These are phyloP conservation scores for Cheilosia urbana DNA, from an alignment of 2,888 invertebrate species.

Conservation along the genomic window DNA sequence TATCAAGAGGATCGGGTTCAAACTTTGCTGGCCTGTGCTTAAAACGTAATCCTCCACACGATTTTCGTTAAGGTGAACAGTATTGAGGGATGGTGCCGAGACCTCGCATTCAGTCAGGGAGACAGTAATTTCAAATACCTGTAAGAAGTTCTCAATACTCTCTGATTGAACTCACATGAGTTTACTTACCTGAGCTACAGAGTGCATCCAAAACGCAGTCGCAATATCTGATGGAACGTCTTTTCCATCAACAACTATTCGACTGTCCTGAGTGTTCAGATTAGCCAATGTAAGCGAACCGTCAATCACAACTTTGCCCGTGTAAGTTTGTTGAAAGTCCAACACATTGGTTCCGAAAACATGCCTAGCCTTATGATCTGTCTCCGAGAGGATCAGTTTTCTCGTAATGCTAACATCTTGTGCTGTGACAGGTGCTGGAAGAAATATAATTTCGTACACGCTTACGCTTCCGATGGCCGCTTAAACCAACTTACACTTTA, in stretches of 20 bases:
- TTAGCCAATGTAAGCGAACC: slow-evolving; percentile 79
- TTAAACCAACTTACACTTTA: slow-evolving; percentile 71
- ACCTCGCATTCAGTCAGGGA: slow-evolving; percentile 78
- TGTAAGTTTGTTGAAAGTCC: slow-evolving; percentile 80
- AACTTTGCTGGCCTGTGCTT: slow-evolving; percentile 25
- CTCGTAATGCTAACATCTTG: slow-evolving; percentile 78
- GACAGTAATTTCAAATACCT: slow-evolving; percentile 48
- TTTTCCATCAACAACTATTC: slow-evolving; percentile 68
- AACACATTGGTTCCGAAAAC: slow-evolving; percentile 65
- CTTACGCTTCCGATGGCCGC: neutral
- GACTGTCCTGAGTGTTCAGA: slow-evolving; percentile 68
- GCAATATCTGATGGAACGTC: slow-evolving; percentile 75
- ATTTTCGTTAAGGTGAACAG: slow-evolving; percentile 77
- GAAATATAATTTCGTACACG: neutral
- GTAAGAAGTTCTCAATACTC: neutral
- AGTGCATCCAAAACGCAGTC: slow-evolving; percentile 77
- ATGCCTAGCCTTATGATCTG: slow-evolving; percentile 65
- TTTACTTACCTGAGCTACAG: slow-evolving; percentile 78
- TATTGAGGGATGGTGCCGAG: slow-evolving; percentile 75
- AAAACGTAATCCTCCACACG: slow-evolving; percentile 78
- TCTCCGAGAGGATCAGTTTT: slow-evolving; percentile 77
- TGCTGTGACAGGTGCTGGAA: slow-evolving; percentile 80
- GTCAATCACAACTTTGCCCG: slow-evolving; percentile 78
- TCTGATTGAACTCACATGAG: neutral
- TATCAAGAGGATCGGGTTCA: slow-evolving; percentile 75